These are phyloP conservation scores for Rhabdomys pumilio DNA, from an alignment of 2,797 vertebrate species.

Conservation along the genomic window DNA sequence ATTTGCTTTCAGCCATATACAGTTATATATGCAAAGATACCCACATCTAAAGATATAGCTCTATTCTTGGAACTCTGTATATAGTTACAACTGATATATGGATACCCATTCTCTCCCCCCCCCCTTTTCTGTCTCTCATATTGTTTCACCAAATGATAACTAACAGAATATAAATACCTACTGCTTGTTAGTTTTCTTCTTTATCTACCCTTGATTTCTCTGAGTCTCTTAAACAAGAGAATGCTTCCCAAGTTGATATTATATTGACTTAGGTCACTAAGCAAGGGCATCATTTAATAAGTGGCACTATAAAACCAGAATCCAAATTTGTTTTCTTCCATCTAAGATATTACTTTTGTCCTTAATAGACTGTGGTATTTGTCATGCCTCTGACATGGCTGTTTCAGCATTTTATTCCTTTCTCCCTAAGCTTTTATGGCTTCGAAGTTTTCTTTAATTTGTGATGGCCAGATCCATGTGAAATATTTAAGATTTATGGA, in stretches of 20 bases:
- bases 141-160: background rate
- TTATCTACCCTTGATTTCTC: background rate
- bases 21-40: background rate
- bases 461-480: background rate
- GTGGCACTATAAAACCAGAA: constrained; percentile 49
- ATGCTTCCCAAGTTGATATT: background rate
- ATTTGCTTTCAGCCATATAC: constrained; percentile 34
- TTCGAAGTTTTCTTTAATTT: constrained; percentile 64
- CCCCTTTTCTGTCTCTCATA: background rate
- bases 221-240: background rate
- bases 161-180: background rate
- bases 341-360: background rate
- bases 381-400: background rate
- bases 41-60: constrained; percentile 33
- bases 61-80: constrained; percentile 38
- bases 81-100: background rate
- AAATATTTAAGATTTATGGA: background rate
- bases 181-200: background rate
- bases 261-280: constrained; percentile 13
- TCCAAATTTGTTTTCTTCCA: background rate
- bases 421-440: background rate
- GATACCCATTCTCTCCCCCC: background rate
- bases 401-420: background rate
- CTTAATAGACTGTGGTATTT: constrained; percentile 49
- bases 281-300: constrained; percentile 49